Base-by-base conservation (phyloP, 2,113 vertebrate genomes). In the Seriola quinqueradiata region DNA sequence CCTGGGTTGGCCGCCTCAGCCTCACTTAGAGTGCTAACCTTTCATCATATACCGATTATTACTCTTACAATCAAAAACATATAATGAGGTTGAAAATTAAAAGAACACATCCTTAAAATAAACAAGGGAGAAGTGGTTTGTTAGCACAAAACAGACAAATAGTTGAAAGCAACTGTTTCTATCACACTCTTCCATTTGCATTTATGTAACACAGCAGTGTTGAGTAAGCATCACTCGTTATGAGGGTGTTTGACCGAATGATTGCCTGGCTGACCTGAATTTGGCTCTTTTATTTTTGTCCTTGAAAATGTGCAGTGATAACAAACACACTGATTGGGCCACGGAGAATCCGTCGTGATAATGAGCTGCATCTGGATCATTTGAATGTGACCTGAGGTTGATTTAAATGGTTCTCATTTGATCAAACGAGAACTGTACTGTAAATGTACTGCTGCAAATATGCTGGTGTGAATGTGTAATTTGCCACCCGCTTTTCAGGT, bases 361-460 rank as follows among this genome's bases (percentile, higher is more conserved):
- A 42, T 19, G 10, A 40, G n/a, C 55, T 54, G 8, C n/a, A 52
- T 50, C 8, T 60, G 6, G 13, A 42, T 32, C 13, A 48, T 70
- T 57, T 38, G 19, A 71, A 44, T 13, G 17, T 34, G 48, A 66
- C 19, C 19, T 23, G n/a, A 25, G n/a, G 64, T 34, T 60, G 44
- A 73, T 76, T 72, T 60, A 40, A 69, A 72, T 68, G 61, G 57
- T 36, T 64, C 44, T 23, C 3, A 8, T 81, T n/a, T 36, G 13
- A 14, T 28, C 16, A 44, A 42, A 10, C 52, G 28, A 28, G 28
- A 28, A 28, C 28, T 28, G 28, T 28, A 28, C 28, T 28, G 28
- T 28, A 28, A 28, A 28, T 28, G 28, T 28, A 28, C 28, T 28
- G 38, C 28, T n/a, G 25, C 50, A 59, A 59, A 67, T 14, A 50